phyloP scores from a whole-genome alignment of 2,113 vertebrate species.

The Caranx ignobilis region DNA sequence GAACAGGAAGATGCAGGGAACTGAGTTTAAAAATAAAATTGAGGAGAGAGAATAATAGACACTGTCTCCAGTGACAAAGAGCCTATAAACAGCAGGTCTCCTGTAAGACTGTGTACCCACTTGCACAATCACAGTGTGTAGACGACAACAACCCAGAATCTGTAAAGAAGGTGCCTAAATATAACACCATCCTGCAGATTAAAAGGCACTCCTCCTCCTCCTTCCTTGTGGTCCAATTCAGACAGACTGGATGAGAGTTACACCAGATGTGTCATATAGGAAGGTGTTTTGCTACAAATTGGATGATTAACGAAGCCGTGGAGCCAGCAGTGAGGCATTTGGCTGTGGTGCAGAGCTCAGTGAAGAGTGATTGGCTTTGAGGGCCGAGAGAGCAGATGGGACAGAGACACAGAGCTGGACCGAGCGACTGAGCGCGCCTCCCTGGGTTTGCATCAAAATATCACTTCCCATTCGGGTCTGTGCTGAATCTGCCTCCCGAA shows the following conservation, averaged over 20 bases:
- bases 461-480: constrained; percentile 27
- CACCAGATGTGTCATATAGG: constrained; percentile 75
- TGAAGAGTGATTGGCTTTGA: constrained; percentile 69
- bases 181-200: constrained; percentile 51
- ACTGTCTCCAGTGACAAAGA: constrained; percentile 32
- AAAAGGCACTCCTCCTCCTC: constrained; percentile 43
- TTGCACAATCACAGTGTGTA: constrained; percentile 28
- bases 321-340: constrained; percentile 62
- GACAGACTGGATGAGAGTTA: constrained; percentile 52
- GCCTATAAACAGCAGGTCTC: constrained; percentile 36
- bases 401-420: constrained; percentile 60
- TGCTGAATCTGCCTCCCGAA: not conserved
- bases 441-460: constrained; percentile 48
- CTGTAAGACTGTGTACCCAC: constrained; percentile 5
- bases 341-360: constrained; percentile 46
- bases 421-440: constrained; percentile 28
- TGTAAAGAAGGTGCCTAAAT: constrained; percentile 54
- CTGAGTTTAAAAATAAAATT: constrained; percentile 58
- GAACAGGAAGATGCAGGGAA: constrained; percentile 30
- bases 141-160: constrained; percentile 30
- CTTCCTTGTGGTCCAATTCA: constrained; percentile 40
- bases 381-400: constrained; percentile 77
- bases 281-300: constrained; percentile 75
- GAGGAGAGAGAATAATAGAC: constrained; percentile 15
- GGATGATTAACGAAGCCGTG: constrained; percentile 74